A percentile compares a stretch with the other conserved stretches of the same genome.
Conservation (phyloP, 1,140 invertebrate genomes). For the Thaumatotibia leucotreta region DNA sequence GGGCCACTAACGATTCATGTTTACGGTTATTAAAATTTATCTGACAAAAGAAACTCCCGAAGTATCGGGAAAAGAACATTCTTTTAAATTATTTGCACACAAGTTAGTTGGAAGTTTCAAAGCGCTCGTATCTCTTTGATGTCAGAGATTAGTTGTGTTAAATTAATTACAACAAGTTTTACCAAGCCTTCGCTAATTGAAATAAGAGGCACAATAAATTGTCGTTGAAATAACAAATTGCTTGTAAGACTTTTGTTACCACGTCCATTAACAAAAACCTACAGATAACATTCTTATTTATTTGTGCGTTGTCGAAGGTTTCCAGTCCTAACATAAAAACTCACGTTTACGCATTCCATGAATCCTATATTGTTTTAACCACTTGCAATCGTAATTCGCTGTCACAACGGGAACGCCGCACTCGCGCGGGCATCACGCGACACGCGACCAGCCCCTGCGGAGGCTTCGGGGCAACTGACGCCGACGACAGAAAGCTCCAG, state of each 20-base stretch:
- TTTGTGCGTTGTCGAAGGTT: constrained; percentile 22
- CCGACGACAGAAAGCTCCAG: constrained; percentile 46
- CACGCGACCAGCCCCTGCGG: constrained; percentile 48
- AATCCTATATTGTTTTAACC: constrained; percentile 6
- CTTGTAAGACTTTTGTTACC: neutral
- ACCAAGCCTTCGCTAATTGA: neutral
- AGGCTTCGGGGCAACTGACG: constrained; percentile 56
- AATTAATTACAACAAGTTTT: constrained; percentile 8
- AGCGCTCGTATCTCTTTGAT: constrained; percentile 3
- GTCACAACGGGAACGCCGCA: constrained; percentile 20
- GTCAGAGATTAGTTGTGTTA: constrained; percentile 1
- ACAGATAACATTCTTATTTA: neutral
- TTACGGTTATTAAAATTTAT: neutral
- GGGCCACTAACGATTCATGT: neutral
- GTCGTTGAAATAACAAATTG: neutral
- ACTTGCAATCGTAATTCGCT: constrained; percentile 16
- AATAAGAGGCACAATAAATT: neutral
- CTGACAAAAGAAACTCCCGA: neutral
- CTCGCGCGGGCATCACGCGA: constrained; percentile 21
- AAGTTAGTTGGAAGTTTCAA: constrained; percentile 8
- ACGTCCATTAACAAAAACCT: neutral
- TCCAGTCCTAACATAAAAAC: constrained; percentile 34
- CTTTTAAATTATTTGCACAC: constrained; percentile 3
- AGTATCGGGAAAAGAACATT: neutral
- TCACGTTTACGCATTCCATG: constrained; percentile 26